phyloP scores from a whole-genome alignment of 2,113 vertebrate species.

The Deroptyus accipitrinus region DNA sequence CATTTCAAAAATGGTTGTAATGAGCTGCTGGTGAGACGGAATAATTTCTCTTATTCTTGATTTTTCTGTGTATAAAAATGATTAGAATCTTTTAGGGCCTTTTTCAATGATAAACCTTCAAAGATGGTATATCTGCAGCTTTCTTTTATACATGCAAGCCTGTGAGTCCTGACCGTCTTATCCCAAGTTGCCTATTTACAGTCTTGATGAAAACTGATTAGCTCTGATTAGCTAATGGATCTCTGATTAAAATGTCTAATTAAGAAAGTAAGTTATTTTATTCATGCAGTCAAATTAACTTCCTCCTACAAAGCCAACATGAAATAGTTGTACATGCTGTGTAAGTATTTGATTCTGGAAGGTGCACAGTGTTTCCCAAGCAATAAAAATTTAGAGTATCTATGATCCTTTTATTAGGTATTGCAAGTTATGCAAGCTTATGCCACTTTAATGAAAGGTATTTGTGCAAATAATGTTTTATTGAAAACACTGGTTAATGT shows the following conservation, averaged over 20 bases:
- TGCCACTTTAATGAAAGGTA: slow-evolving; percentile 25
- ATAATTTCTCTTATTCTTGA: not conserved
- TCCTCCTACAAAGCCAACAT: slow-evolving; percentile 42
- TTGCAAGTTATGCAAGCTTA: slow-evolving; percentile 5
- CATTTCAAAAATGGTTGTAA: not conserved
- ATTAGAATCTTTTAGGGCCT: not conserved
- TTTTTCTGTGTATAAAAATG: not conserved
- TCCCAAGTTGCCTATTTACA: slow-evolving; percentile 54
- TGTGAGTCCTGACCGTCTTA: slow-evolving; percentile 36
- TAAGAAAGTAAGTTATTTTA: slow-evolving; percentile 65
- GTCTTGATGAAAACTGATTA: slow-evolving; percentile 70
- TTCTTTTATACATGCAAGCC: slow-evolving; percentile 41
- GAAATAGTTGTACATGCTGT: slow-evolving; percentile 21
- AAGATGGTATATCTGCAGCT: not conserved
- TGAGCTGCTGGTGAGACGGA: not conserved
- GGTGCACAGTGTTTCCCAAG: not conserved
- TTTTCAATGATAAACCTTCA: not conserved
- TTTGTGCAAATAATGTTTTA: slow-evolving; percentile 49
- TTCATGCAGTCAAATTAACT: slow-evolving; percentile 68
- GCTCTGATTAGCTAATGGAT: slow-evolving; percentile 72
- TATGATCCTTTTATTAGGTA: slow-evolving; percentile 5
- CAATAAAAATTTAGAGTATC: not conserved
- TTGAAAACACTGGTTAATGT: slow-evolving; percentile 5
- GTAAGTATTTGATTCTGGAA: slow-evolving; percentile 24
- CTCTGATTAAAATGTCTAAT: slow-evolving; percentile 69